Evolutionary conservation across 1,140 invertebrate species (phyloP).

Genomic region (Acromyrmex heyeri): DNA sequence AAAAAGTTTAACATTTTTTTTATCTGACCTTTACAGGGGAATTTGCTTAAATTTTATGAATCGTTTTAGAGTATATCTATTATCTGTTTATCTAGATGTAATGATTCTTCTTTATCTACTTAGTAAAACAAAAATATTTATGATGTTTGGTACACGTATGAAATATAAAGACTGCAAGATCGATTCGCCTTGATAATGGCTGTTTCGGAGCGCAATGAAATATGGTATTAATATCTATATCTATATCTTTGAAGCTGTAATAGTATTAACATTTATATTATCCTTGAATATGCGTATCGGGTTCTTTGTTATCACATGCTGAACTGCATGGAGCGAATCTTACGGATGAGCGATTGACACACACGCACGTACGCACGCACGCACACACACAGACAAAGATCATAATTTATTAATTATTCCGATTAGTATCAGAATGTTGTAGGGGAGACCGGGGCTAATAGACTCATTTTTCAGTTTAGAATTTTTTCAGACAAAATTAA

Average conservation of each 20-base stretch:
- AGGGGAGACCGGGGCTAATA: no score
- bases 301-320: conserved; percentile 10
- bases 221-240: conserved; percentile 70
- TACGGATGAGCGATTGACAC: conserved; percentile 11
- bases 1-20: neutral
- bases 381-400: neutral
- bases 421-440: conserved; percentile 20
- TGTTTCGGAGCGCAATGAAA: conserved; percentile 73
- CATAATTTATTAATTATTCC: conserved; percentile 51
- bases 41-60: neutral
- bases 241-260: conserved; percentile 27
- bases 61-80: neutral
- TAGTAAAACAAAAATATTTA: neutral
- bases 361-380: neutral
- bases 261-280: conserved; percentile 68
- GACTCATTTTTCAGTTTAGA: no score
- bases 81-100: neutral
- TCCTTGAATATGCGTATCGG: neutral
- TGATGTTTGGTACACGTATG: neutral
- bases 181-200: conserved; percentile 37
- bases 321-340: neutral
- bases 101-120: neutral
- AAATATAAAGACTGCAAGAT: conserved; percentile 26
- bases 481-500: no score
- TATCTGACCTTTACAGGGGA: neutral